Conservation (phyloP, 2,888 invertebrate genomes). For the Masnerella sp. region DNA sequence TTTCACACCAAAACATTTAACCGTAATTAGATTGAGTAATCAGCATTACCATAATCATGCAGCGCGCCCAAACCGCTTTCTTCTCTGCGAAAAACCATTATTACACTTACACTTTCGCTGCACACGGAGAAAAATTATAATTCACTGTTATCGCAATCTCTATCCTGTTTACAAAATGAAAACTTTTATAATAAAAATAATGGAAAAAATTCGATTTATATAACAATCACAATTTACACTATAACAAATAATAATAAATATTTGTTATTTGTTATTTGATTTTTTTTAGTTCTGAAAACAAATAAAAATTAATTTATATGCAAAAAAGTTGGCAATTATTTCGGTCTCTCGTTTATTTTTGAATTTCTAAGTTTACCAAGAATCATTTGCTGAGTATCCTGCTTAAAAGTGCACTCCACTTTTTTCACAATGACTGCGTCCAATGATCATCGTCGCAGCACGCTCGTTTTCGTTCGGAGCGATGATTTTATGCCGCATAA, state of each 20-base stretch:
- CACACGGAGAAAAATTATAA: constrained; percentile 15
- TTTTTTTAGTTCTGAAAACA: too few species aligned
- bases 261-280: too few species aligned
- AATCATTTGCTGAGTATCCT: too few species aligned
- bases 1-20: constrained; percentile 35
- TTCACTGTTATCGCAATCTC: constrained; percentile 8
- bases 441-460: constrained; percentile 19
- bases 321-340: too few species aligned
- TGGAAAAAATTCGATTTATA: too few species aligned
- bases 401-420: constrained; percentile 16
- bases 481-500: constrained; percentile 23
- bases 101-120: constrained; percentile 44
- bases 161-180: too few species aligned
- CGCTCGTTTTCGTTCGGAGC: constrained; percentile 19
- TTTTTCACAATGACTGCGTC: constrained; percentile 31
- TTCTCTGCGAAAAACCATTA: constrained; percentile 38
- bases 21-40: constrained; percentile 40
- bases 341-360: too few species aligned
- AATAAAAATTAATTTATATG: too few species aligned
- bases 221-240: too few species aligned
- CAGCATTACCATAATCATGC: constrained; percentile 37
- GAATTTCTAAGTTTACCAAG: too few species aligned
- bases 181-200: too few species aligned
- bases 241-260: too few species aligned
- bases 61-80: constrained; percentile 34